These are phyloP conservation scores for Morinoia aosen DNA, from an alignment of 2,888 invertebrate genomes.

Conservation along the genomic window DNA sequence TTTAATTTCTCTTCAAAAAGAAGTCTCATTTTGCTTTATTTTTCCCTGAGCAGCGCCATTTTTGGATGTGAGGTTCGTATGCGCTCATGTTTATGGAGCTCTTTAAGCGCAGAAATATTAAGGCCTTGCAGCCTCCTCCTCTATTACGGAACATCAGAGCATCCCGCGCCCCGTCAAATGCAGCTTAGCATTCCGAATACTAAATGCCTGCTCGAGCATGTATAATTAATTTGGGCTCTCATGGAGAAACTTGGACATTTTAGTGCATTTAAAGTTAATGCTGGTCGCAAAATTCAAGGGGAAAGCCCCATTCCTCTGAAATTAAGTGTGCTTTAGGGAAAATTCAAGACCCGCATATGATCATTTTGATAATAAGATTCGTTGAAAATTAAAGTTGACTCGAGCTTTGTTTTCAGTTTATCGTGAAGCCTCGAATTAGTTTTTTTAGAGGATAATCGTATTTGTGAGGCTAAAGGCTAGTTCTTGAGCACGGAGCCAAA, in stretches of 20 bases:
- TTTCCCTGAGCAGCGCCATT: neutral
- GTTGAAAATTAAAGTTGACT: neutral
- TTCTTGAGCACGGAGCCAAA: neutral
- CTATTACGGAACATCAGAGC: conserved; percentile 12
- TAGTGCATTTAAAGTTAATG: conserved; percentile 33
- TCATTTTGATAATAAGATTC: conserved; percentile 17
- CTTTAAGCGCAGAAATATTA: neutral
- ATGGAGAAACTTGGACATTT: conserved; percentile 1
- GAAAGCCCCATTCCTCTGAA: neutral
- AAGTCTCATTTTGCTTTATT: neutral
- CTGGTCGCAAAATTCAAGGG: conserved; percentile 9
- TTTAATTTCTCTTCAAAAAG: neutral
- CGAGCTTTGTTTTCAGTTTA: neutral
- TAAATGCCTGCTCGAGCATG: conserved; percentile 37
- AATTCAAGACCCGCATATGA: conserved; percentile 1
- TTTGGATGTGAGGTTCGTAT: neutral
- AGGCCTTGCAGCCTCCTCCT: neutral
- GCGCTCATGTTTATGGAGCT: neutral
- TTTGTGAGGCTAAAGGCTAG: neutral
- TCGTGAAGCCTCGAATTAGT: neutral
- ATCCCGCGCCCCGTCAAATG: neutral
- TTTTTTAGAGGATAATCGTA: neutral
- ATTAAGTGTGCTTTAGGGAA: neutral
- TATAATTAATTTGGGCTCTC: conserved; percentile 10
- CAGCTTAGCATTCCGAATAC: conserved; percentile 16